Base-by-base conservation (phyloP, 2,113 vertebrate species). In the Eudorcas thomsonii region DNA sequence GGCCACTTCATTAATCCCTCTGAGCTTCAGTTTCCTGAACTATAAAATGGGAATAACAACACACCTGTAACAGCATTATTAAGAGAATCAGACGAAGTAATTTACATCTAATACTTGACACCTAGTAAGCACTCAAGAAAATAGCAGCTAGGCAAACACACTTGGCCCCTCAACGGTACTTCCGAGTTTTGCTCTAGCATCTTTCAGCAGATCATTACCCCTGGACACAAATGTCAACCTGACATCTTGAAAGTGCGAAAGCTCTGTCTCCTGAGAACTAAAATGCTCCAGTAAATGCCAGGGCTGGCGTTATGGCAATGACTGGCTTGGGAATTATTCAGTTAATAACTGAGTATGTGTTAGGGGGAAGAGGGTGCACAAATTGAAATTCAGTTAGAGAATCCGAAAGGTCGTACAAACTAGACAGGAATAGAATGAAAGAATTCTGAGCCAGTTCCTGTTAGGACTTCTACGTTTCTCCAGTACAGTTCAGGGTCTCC, bases 221-320 rank as follows among this genome's bases (percentile, higher is more conserved):
- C 88, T 1, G 8, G 85, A 94, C 91, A 95, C 81, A 94, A 92
- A 97, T 93, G 96, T 97, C 97, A 89, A 59, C 48, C 88, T 91
- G 91, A 90, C 88, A 86, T 85, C 93, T 60, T 50, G 28, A 88
- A 95, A 94, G 64, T 86, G 39, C 1, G 0, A 86, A 83, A 74
- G 87, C 95, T 89, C 19, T 21, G 83, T 97, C 96, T 96, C 92
- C 80, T 0, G 28, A 94, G 97, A 92, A 80, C 71, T 9, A 60
- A 85, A 88, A 78, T 0, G 2, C 67, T 80, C 96, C 28, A 3
- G 77, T 80, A 95, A 97, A 94, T 92, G 88, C 94, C 96, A 93
- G 55, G 71, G 54, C 81, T 80, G 90, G 55, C 2, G 0, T 50
- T 19, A 62, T 30, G 77, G 89, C 97, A 88, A 45, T 1, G 59